Base-by-base conservation (phyloP, 2,888 invertebrate species). In the Caenorhabditis zanzibari region DNA sequence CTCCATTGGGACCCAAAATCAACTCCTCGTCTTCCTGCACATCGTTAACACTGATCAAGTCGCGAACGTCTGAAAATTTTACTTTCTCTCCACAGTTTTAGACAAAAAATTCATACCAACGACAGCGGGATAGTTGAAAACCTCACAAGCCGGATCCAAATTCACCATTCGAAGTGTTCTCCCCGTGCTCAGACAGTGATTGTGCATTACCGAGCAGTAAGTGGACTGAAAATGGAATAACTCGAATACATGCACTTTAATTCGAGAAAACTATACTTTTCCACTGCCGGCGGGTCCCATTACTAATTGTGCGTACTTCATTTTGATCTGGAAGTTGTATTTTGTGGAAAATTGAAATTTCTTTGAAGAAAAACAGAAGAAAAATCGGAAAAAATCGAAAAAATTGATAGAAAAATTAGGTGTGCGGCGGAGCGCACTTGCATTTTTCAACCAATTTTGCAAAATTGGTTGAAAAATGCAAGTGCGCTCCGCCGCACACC, bases 251-350 rank as follows among this genome's bases (percentile, higher is more conserved):
- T 0, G 9, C n/a, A 16, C 5, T 38, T 59, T n/a, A n/a, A n/a
- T 54, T n/a, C 6, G 24, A 47, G 58, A 9, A 6, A n/a, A 41
- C 52, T 73, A 93, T 94, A 97, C 97, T 95, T 98, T 98, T 81
- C 98, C 98, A 93, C 96, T 96, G 2, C 98, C 98, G 0, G 98
- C 98, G 35, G 98, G 98, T 0, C 98, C 98, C 91, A 98, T 96
- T 1, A 99, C 96, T 86, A 99, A 94, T 92, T 98, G 98, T 19
- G 96, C 98, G 92, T 96, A 98, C 71, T 91, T 90, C 91, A 92
- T 92, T 71, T n/a, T 58, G 14, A 4, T 1, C 52, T 35, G 52
- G 32, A 68, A 47, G 35, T 19, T 32, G 2, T 24, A 26, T 26
- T 28, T 52, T 16, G 19, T 24, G 9, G 28, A 52, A 68, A 61